Evolutionary conservation across 2,797 vertebrate species (phyloP).

Genomic region (Mareca penelope): DNA sequence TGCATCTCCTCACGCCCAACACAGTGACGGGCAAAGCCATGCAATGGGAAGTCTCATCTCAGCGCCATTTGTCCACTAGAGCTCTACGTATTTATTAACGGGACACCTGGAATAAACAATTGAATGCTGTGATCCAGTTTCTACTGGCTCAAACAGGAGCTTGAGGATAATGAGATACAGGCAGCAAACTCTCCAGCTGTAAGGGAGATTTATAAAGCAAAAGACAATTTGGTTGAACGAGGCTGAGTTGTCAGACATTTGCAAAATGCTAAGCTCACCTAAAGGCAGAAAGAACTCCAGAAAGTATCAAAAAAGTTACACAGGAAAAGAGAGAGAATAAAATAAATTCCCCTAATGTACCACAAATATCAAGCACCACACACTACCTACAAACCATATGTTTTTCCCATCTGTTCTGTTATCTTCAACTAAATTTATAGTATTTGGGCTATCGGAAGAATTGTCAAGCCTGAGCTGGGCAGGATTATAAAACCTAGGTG

Average conservation of each 20-base stretch:
- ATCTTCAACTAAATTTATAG: conserved; percentile 84
- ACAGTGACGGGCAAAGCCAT: background rate
- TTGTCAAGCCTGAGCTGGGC: conserved; percentile 80
- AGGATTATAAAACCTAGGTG: conserved; percentile 82
- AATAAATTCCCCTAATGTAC: conserved; percentile 85
- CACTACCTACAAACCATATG: conserved; percentile 87
- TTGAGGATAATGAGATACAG: background rate
- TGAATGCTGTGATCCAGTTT: background rate
- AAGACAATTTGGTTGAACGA: conserved; percentile 19
- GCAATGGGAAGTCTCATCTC: background rate
- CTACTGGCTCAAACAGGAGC: background rate
- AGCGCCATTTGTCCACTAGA: background rate
- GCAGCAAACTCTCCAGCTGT: background rate
- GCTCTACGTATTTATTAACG: background rate
- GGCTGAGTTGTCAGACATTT: conserved; percentile 33
- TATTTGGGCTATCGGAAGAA: conserved; percentile 84
- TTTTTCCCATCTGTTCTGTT: conserved; percentile 85
- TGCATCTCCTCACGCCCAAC: background rate
- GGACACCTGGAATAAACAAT: background rate
- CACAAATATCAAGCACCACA: conserved; percentile 81
- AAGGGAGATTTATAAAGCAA: conserved; percentile 2
- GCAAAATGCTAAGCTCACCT: conserved; percentile 43
- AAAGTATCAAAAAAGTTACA: conserved; percentile 78
- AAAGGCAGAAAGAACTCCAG: conserved; percentile 68
- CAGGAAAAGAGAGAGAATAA: conserved; percentile 79